Evolutionary conservation across 2,797 vertebrate genomes (phyloP).

Genomic region (Neosalanx taihuensis): DNA sequence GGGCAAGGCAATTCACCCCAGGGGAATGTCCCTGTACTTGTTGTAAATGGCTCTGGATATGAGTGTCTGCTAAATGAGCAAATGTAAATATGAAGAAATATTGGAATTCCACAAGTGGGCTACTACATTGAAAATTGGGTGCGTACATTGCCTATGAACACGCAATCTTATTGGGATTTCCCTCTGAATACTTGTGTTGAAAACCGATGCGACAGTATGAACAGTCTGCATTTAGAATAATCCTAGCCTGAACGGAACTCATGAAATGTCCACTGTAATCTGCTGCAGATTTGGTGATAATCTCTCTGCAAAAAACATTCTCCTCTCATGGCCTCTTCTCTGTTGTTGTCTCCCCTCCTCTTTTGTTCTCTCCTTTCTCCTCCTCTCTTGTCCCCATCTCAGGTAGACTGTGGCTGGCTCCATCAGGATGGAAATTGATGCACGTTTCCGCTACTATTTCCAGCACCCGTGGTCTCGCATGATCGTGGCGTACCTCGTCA

Average conservation of each 20-base stretch:
- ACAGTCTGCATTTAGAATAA: conserved; percentile 41
- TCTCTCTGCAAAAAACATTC: conserved; percentile 45
- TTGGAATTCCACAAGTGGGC: no score
- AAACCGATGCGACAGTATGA: conserved; percentile 11
- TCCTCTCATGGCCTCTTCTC: neutral
- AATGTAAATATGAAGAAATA: no score
- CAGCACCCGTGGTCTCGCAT: conserved; percentile 97
- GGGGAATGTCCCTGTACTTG: no score
- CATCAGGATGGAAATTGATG: conserved; percentile 89
- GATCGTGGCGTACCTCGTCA: conserved; percentile 94
- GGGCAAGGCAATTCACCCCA: no score
- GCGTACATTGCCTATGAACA: neutral
- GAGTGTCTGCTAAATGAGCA: no score
- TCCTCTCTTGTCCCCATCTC: conserved; percentile 38
- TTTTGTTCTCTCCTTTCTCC: conserved; percentile 7
- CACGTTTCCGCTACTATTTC: conserved; percentile 95
- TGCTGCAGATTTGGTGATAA: conserved; percentile 42
- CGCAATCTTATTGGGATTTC: conserved; percentile 11
- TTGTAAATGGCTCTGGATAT: no score
- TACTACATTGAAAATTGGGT: no score
- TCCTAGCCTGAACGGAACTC: conserved; percentile 38
- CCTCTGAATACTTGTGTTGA: neutral
- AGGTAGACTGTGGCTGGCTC: conserved; percentile 67
- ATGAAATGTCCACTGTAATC: conserved; percentile 51
- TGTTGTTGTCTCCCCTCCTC: neutral